These are phyloP conservation scores for Boloria selene DNA, from an alignment of 2,888 invertebrate species.

Conservation along the genomic window DNA sequence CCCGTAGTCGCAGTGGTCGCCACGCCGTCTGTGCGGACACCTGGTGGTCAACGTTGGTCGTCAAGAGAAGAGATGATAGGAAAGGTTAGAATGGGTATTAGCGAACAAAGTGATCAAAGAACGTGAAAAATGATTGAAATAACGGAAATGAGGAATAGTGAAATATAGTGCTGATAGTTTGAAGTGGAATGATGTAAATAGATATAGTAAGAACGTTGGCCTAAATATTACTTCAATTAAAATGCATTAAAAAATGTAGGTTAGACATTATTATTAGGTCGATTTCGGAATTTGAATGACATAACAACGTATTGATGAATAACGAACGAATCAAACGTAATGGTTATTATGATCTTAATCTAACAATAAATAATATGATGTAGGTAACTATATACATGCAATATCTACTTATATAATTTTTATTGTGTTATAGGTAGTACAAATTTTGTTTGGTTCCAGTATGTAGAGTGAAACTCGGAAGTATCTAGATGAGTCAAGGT, in stretches of 20 bases:
- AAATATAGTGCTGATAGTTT: conserved; percentile 5
- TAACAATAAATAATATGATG: too few species aligned
- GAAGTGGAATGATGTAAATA: conserved; percentile 6
- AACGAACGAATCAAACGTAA: too few species aligned
- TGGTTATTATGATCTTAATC: too few species aligned
- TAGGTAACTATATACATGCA: too few species aligned
- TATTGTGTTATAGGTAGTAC: too few species aligned
- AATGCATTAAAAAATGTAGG: conserved; percentile 5
- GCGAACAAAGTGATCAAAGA: conserved; percentile 9
- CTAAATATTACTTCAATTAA: conserved; percentile 2
- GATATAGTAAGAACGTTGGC: conserved; percentile 1
- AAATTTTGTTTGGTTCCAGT: too few species aligned
- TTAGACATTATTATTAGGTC: conserved; percentile 14
- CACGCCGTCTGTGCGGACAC: conserved; percentile 84
- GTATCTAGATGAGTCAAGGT: too few species aligned
- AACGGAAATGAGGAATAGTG: conserved; percentile 10
- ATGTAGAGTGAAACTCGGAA: too few species aligned
- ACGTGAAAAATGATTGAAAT: conserved; percentile 7
- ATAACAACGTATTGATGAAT: background rate
- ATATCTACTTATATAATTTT: too few species aligned
- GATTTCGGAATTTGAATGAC: background rate
- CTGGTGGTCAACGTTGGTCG: conserved; percentile 77
- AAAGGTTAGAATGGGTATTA: conserved; percentile 51
- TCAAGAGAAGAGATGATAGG: conserved; percentile 78
- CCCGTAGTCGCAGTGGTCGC: conserved; percentile 56